Conservation (phyloP, 2,797 vertebrate species). For the Hippocampus kuda region DNA sequence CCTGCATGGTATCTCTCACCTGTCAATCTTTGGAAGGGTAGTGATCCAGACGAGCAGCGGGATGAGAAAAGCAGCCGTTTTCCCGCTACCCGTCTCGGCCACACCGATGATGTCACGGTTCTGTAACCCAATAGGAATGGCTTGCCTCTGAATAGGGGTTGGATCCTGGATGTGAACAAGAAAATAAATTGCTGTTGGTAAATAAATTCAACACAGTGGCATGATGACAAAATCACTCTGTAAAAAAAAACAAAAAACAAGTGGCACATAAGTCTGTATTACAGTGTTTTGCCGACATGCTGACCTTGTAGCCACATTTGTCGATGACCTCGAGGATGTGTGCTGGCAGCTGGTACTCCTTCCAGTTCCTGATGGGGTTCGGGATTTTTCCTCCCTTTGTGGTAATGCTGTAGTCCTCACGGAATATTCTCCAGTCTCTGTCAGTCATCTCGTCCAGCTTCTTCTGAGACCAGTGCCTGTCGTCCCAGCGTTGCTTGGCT, state of each 20-base stretch:
- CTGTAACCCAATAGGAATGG: constrained; percentile 95
- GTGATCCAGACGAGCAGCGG: constrained; percentile 96
- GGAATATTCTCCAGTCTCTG: constrained; percentile 96
- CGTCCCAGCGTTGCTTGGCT: constrained; percentile 97
- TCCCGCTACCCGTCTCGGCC: constrained; percentile 93
- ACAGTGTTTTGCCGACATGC: background rate
- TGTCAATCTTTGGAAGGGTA: constrained; percentile 92
- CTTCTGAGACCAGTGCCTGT: constrained; percentile 98
- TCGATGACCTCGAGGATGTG: constrained; percentile 98
- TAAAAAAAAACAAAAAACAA: background rate
- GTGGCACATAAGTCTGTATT: background rate
- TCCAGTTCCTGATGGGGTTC: constrained; percentile 97
- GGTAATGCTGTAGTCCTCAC: constrained; percentile 97
- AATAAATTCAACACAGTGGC: background rate
- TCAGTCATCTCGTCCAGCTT: constrained; percentile 98
- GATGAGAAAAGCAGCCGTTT: constrained; percentile 95
- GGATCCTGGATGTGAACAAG: constrained; percentile 72
- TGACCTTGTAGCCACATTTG: constrained; percentile 95
- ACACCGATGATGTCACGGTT: constrained; percentile 98
- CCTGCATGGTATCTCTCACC: constrained; percentile 55
- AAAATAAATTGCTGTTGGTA: background rate
- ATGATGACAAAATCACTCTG: background rate
- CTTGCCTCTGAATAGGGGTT: constrained; percentile 95
- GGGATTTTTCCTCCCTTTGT: constrained; percentile 98
- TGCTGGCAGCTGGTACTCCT: constrained; percentile 83